Conservation (phyloP, 2,113 vertebrate genomes). For the Ailuropoda melanoleuca region DNA sequence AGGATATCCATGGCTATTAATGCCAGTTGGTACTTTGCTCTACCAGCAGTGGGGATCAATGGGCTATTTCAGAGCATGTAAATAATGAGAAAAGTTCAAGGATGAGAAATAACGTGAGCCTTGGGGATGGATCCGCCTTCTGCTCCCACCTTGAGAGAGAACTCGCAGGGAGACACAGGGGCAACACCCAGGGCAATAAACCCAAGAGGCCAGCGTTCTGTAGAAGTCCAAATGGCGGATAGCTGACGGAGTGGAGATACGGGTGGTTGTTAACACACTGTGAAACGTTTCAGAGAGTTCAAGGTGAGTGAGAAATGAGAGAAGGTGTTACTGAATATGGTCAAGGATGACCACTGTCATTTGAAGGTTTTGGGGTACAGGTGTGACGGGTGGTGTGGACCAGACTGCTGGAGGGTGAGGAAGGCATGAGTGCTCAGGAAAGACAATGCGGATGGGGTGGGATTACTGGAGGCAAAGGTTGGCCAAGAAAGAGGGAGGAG, state of each 20-base stretch:
- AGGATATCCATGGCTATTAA: neutral
- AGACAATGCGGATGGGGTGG: neutral
- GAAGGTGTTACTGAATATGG: neutral
- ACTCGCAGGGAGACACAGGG: neutral
- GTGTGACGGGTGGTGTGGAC: rapidly evolving
- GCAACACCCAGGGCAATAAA: neutral
- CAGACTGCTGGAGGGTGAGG: neutral
- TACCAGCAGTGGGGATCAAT: neutral
- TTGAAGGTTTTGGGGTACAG: neutral
- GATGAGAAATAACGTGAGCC: neutral
- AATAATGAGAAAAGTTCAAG: neutral
- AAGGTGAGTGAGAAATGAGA: neutral
- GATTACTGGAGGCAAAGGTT: neutral
- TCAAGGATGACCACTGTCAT: neutral
- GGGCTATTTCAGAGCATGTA: neutral
- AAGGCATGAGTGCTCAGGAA: neutral
- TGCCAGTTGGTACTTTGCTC: neutral
- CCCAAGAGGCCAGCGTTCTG: neutral
- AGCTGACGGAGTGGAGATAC: rapidly evolving
- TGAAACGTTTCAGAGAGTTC: neutral
- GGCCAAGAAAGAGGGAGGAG: neutral
- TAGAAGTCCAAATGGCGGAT: neutral
- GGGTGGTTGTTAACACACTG: neutral
- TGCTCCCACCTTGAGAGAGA: neutral
- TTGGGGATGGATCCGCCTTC: neutral